Evolutionary conservation across 2,113 vertebrate species (phyloP).

Genomic region (Sinocyclocheilus grahami): DNA sequence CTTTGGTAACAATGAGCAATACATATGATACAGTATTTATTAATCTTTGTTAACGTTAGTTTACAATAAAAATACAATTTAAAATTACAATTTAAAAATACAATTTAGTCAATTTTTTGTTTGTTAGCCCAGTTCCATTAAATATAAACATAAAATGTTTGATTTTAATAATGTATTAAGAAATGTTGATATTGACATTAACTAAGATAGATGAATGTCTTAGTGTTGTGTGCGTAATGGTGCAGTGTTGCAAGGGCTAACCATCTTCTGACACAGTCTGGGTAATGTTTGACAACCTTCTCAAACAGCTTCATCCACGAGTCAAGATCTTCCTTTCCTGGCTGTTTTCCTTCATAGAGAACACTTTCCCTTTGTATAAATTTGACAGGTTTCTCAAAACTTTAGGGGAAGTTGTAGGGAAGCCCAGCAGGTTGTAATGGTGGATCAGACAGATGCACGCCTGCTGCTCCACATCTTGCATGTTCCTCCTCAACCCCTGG

Average conservation of each 20-base stretch:
- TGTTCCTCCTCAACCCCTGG: not conserved
- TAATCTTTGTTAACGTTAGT: not conserved
- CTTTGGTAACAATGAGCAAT: not conserved
- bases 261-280: not conserved
- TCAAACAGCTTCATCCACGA: not conserved
- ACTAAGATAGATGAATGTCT: not conserved
- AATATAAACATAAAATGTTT: not conserved
- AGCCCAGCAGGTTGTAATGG: slow-evolving; percentile 21
- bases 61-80: not conserved
- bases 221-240: not conserved
- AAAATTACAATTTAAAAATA: too few species aligned
- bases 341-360: not conserved
- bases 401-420: not conserved
- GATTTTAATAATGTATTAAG: not conserved
- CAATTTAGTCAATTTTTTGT: not conserved
- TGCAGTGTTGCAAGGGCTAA: not conserved
- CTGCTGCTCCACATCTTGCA: not conserved
- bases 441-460: not conserved
- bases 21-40: too few species aligned
- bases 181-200: not conserved
- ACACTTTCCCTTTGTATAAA: too few species aligned
- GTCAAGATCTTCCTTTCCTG: not conserved
- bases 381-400: not conserved
- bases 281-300: not conserved
- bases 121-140: not conserved